A percentile compares a stretch with the other conserved stretches of the same genome.
Conservation (phyloP, 2,113 vertebrate genomes). For the Isurus oxyrinchus region DNA sequence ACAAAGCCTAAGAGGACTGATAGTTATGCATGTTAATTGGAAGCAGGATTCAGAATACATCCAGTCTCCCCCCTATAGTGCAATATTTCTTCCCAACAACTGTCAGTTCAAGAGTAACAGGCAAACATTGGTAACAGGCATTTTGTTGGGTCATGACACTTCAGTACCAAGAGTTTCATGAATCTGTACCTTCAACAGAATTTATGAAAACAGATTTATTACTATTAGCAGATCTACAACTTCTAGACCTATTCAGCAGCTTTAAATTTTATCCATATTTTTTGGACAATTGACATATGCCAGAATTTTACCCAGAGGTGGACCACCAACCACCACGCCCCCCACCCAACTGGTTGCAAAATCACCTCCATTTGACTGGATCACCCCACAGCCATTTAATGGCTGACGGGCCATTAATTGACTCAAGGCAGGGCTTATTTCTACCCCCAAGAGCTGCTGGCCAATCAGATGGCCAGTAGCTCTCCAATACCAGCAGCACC, state of each 20-base stretch:
- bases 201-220: neutral
- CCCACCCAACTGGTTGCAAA: neutral
- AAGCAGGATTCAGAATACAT: conserved; percentile 17
- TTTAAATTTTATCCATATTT: neutral
- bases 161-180: neutral
- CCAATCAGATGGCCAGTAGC: too few species aligned
- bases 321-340: too few species aligned
- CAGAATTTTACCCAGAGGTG: too few species aligned
- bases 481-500: too few species aligned
- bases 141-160: neutral
- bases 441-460: too few species aligned
- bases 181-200: neutral
- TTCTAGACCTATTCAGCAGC: neutral
- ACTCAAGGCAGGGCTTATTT: too few species aligned
- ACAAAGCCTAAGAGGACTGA: neutral
- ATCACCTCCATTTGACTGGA: neutral
- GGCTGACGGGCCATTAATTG: too few species aligned
- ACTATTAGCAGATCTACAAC: neutral
- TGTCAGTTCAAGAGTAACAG: neutral
- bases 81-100: neutral
- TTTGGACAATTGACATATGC: neutral
- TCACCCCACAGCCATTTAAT: neutral
- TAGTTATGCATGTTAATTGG: neutral
- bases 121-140: neutral
- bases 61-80: neutral